A percentile compares a stretch with the other conserved stretches of the same genome.
phyloP scores from a whole-genome alignment of 2,888 invertebrate species.

The Harpalus rubripes region DNA sequence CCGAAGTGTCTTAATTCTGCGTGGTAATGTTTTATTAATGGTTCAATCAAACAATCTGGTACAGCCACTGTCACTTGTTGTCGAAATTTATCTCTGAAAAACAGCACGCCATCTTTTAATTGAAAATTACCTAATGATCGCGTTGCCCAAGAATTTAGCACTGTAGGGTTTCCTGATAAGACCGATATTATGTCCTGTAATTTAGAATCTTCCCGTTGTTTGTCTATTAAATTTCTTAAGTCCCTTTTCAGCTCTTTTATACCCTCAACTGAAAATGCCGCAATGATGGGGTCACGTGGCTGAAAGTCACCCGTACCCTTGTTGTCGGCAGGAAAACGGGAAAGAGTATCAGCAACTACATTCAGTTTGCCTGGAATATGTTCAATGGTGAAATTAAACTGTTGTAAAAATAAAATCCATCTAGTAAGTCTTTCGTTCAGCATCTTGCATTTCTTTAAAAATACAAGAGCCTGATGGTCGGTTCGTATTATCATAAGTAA shows the following conservation, averaged over 20 bases:
- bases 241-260: background rate
- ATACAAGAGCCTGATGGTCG: slow-evolving; percentile 70
- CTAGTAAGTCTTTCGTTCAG: slow-evolving; percentile 69
- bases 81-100: background rate
- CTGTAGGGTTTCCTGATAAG: background rate
- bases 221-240: background rate
- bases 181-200: background rate
- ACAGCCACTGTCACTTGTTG: slow-evolving; percentile 28
- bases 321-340: slow-evolving; percentile 17
- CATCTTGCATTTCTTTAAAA: too few relatives aligned
- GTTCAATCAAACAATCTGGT: background rate
- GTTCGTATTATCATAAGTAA: slow-evolving; percentile 70
- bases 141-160: background rate
- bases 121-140: background rate
- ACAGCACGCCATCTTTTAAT: background rate
- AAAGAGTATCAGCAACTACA: slow-evolving; percentile 67
- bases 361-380: slow-evolving; percentile 57
- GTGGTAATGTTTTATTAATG: slow-evolving; percentile 36
- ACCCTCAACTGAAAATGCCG: slow-evolving; percentile 11
- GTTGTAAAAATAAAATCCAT: slow-evolving; percentile 69
- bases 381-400: slow-evolving; percentile 65
- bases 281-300: slow-evolving; percentile 6
- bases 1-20: slow-evolving; percentile 49
- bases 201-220: background rate
- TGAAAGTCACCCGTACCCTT: background rate